phyloP scores from a whole-genome alignment of 2,888 invertebrate genomes.

The Rhagonycha lutea region DNA sequence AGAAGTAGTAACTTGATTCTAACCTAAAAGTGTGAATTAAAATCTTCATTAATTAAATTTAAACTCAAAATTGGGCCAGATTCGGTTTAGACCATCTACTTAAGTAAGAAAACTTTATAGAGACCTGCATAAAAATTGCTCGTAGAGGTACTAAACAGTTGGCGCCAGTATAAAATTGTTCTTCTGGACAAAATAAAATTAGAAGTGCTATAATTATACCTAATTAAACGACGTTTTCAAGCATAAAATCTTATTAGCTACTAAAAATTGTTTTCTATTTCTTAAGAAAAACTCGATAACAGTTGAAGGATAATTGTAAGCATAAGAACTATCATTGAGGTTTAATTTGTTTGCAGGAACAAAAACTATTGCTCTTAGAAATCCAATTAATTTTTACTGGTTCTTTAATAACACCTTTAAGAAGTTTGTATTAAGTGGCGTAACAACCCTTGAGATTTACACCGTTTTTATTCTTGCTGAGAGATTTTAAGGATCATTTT shows the following conservation, averaged over 20 bases:
- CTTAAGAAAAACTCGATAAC: background rate
- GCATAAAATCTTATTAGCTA: background rate
- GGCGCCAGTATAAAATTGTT: no score
- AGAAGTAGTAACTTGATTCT: no score
- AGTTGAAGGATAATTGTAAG: background rate
- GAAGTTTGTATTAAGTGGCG: background rate
- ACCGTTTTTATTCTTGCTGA: background rate
- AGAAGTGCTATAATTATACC: no score
- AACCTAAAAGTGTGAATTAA: no score
- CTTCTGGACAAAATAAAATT: no score
- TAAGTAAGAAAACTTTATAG: no score
- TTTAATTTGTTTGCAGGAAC: background rate
- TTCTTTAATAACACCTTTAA: background rate
- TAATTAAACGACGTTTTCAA: no score
- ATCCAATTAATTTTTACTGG: background rate
- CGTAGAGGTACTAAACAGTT: no score
- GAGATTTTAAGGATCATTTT: background rate
- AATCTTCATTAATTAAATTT: no score
- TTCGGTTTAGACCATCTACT: no score
- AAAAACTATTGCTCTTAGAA: background rate
- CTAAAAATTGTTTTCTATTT: background rate
- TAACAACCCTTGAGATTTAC: background rate
- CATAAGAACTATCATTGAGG: background rate
- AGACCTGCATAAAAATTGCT: no score
- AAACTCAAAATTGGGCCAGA: no score